Conservation (phyloP, 2,113 vertebrate species). For the Pseudonaja textilis region DNA sequence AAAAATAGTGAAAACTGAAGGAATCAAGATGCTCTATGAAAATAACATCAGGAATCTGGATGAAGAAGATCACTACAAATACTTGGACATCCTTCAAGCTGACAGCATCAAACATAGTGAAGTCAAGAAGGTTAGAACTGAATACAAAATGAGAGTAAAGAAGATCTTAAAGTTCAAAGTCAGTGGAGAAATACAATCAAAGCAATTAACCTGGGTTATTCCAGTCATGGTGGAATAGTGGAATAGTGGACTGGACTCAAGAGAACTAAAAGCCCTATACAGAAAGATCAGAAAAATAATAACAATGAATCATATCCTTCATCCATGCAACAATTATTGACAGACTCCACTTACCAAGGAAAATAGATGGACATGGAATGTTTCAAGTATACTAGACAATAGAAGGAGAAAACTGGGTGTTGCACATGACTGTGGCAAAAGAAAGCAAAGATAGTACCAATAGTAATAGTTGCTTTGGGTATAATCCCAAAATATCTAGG, state of each 20-base stretch:
- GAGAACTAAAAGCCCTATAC: background rate
- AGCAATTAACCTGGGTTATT: background rate
- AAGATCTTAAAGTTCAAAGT: background rate
- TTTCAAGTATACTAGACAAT: too few relatives aligned
- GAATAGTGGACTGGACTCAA: background rate
- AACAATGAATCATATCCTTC: background rate
- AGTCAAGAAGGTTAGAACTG: background rate
- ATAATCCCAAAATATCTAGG: background rate
- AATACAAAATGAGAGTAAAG: background rate
- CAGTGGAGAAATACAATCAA: background rate
- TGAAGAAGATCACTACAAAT: background rate
- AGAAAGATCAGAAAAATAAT: background rate
- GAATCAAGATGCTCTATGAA: background rate
- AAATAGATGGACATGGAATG: too few relatives aligned
- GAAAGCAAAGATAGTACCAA: background rate
- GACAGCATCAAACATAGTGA: background rate
- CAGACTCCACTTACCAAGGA: too few relatives aligned
- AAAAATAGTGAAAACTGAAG: background rate
- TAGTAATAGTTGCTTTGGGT: background rate
- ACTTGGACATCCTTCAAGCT: background rate
- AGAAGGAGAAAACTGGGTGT: too few relatives aligned
- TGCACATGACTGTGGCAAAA: too few relatives aligned
- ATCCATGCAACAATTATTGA: too few relatives aligned
- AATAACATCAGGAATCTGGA: background rate
- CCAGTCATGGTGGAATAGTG: background rate